Evolutionary conservation across 2,797 vertebrate genomes (phyloP).

Genomic region (Pipistrellus nathusii): DNA sequence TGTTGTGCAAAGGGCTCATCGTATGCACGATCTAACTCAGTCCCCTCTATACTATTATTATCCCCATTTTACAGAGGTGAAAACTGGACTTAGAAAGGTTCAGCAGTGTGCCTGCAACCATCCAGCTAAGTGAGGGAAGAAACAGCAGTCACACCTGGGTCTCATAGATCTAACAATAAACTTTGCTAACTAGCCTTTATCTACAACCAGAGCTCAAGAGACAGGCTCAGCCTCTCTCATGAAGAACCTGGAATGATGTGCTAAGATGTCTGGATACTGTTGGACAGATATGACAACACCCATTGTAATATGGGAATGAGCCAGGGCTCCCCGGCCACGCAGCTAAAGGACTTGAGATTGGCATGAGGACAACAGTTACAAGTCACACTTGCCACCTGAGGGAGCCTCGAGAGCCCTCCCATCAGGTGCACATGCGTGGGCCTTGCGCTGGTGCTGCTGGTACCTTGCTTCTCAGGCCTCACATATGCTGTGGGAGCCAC

Average conservation of each 20-base stretch:
- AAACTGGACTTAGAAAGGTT: neutral
- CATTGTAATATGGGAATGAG: neutral
- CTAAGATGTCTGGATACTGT: neutral
- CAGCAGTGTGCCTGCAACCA: neutral
- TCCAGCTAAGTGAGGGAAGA: neutral
- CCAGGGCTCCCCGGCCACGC: neutral
- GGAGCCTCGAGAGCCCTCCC: neutral
- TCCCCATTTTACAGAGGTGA: neutral
- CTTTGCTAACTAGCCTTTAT: neutral
- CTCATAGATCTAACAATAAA: neutral
- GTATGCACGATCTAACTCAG: neutral
- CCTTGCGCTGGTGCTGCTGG: neutral
- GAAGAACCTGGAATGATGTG: neutral
- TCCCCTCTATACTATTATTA: neutral
- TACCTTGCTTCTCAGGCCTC: neutral
- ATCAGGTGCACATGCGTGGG: fast-evolving
- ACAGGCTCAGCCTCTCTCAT: neutral
- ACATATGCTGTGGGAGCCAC: no score
- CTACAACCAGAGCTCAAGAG: neutral
- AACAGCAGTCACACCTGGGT: neutral
- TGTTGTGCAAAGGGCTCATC: neutral
- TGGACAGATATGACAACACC: neutral
- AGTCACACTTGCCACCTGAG: no score
- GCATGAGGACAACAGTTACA: neutral
- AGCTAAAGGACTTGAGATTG: neutral